Conservation (phyloP, 2,888 invertebrate species). For the Pseudococcus longispinus region DNA sequence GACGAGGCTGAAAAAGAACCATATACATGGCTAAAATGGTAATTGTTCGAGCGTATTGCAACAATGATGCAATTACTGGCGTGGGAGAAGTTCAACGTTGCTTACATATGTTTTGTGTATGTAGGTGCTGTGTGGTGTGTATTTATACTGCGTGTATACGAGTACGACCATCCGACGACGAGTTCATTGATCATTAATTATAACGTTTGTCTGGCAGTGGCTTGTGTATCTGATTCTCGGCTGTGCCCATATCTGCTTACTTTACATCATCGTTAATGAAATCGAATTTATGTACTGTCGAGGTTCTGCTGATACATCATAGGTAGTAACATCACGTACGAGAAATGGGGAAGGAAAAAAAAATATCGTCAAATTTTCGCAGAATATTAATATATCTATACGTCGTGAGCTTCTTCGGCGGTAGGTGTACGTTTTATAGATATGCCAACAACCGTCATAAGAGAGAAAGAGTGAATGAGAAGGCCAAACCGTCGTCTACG, state of each 20-base stretch:
- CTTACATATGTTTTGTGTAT: background rate
- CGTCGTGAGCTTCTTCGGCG: too few species aligned
- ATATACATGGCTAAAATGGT: background rate
- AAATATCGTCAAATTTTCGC: background rate
- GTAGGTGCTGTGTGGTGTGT: background rate
- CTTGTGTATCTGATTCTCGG: background rate
- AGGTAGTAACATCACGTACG: background rate
- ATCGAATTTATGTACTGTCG: background rate
- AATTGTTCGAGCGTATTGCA: conserved; percentile 23
- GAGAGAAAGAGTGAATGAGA: background rate
- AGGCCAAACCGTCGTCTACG: background rate
- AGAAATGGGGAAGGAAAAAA: background rate
- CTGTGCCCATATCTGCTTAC: background rate
- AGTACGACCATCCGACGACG: too few species aligned
- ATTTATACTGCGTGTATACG: too few species aligned
- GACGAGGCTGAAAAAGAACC: conserved; percentile 32
- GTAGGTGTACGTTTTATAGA: background rate
- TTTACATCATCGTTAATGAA: conserved; percentile 1
- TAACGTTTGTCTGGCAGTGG: background rate
- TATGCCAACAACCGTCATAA: background rate
- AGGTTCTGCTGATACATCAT: background rate
- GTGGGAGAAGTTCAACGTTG: conserved; percentile 25
- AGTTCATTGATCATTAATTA: conserved; percentile 41
- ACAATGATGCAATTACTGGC: conserved; percentile 29
- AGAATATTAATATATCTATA: background rate